Conservation (phyloP, 2,888 invertebrate species). For the Lasiommata megera region DNA sequence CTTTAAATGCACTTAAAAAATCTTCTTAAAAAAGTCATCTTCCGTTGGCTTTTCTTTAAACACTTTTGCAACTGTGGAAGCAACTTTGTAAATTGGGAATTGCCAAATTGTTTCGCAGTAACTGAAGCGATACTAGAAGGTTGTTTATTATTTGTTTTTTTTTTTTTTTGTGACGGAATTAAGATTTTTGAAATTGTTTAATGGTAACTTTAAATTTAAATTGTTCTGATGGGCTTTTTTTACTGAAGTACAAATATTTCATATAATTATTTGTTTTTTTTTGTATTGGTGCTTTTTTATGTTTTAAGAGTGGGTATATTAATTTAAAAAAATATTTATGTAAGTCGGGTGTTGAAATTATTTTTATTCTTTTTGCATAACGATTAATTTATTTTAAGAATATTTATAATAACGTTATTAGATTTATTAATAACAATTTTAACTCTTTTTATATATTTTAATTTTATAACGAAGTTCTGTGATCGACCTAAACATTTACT, state of each 20-base stretch:
- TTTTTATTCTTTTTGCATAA: too few species aligned
- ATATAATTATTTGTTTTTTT: neutral
- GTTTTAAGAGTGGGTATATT: too few species aligned
- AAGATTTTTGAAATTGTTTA: neutral
- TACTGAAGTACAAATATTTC: neutral
- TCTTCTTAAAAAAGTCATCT: neutral
- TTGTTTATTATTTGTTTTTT: constrained; percentile 22
- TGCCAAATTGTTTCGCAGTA: constrained; percentile 24
- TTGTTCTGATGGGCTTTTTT: neutral
- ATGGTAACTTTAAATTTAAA: neutral
- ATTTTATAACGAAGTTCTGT: too few species aligned
- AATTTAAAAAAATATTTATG: too few species aligned
- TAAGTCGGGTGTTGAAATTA: too few species aligned
- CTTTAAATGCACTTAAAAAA: neutral
- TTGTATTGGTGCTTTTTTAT: too few species aligned
- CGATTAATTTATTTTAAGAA: too few species aligned
- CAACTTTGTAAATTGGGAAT: constrained; percentile 20
- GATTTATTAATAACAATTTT: too few species aligned
- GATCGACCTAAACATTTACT: too few species aligned
- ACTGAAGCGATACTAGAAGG: constrained; percentile 27
- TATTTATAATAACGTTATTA: too few species aligned
- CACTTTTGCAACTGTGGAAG: constrained; percentile 23
- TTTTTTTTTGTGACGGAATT: constrained; percentile 11
- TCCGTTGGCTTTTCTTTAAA: constrained; percentile 21
- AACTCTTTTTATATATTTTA: too few species aligned